Base-by-base conservation (phyloP, 30 jellyfish, hydroid and myxozoan genomes). In the Aurelia sp. region DNA sequence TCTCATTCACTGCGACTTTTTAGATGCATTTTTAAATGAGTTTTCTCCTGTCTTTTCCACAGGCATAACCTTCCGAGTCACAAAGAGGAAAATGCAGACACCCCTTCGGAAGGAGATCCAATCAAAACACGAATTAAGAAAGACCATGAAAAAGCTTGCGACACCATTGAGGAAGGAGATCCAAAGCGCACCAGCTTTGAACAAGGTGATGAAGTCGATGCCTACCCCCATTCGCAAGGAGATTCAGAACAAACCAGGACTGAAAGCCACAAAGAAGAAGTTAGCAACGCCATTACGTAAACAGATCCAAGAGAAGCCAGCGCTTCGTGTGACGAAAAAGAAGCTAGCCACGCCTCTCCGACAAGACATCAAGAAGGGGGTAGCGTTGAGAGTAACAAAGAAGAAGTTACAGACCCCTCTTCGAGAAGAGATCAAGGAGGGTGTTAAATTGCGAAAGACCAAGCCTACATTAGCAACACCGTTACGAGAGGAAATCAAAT, bases 351-450 rank as follows among this genome's bases (percentile, higher is more conserved):
- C 97, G 7, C 97, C 98, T 8, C 4, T 86, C 35, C 68, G 81
- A 70, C 72, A 80, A 53, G 87, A 67, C 21, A 92, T 92, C 77
- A 69, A 74, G 62, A 44, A 80, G 27, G 87, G 89, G 30, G 75
- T 76, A 10, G 33, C 74, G n/a, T 67, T 92, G 82, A 63, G 80
- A n/a, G 84, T 30, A 0, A 91, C 92, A 27, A 86, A 87, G 84
- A 77, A 72, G 78, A 86, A 72, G 74, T 33, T 91, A 52, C 84
- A 74, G 41, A 91, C 98, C 4, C 98, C 98, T 8, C 73, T 91
- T 21, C 81, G 92, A 15, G 63, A 77, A 17, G 96, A 91, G 19
- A 91, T 91, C 76, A 40, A 66, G 63, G 48, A 67, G 24, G 95
- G 95, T 17, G 63, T 59, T 4, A 21, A 41, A 35, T 82, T 90